These are phyloP conservation scores for Ailurus styani DNA, from an alignment of 2,113 vertebrate species.

Conservation along the genomic window DNA sequence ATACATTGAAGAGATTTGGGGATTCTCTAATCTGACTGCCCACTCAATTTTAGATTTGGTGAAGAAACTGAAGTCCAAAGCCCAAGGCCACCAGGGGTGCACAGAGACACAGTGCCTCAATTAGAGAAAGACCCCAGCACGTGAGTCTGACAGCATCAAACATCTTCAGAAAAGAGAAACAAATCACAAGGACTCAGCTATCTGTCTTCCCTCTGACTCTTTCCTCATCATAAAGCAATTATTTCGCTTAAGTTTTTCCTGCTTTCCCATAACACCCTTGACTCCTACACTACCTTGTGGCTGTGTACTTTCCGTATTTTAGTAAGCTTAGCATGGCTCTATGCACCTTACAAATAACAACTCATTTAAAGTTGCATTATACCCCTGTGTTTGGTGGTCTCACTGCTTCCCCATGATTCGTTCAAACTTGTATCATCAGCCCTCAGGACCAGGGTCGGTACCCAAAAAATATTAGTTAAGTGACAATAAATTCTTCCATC, in stretches of 20 bases:
- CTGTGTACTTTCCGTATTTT: background rate
- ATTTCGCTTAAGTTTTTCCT: background rate
- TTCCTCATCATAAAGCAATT: background rate
- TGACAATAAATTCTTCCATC: background rate
- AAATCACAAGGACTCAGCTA: background rate
- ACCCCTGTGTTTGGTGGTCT: background rate
- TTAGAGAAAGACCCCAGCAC: background rate
- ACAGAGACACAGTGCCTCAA: background rate
- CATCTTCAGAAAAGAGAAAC: background rate
- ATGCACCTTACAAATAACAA: background rate
- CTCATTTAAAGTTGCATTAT: background rate
- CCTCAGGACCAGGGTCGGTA: background rate
- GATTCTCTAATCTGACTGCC: background rate
- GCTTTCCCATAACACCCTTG: background rate
- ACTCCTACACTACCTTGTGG: background rate
- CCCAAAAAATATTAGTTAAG: background rate
- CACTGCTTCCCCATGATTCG: background rate
- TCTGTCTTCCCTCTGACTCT: background rate
- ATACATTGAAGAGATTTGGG: background rate
- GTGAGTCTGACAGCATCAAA: background rate
- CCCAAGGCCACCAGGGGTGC: background rate
- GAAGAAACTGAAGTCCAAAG: slow-evolving; percentile 18
- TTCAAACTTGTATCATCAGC: background rate
- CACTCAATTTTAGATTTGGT: background rate
- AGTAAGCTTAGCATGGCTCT: background rate